A percentile compares a stretch with the other conserved stretches of the same genome.
Conservation (phyloP, 2,888 invertebrate species). For the Orthosia gracilis region DNA sequence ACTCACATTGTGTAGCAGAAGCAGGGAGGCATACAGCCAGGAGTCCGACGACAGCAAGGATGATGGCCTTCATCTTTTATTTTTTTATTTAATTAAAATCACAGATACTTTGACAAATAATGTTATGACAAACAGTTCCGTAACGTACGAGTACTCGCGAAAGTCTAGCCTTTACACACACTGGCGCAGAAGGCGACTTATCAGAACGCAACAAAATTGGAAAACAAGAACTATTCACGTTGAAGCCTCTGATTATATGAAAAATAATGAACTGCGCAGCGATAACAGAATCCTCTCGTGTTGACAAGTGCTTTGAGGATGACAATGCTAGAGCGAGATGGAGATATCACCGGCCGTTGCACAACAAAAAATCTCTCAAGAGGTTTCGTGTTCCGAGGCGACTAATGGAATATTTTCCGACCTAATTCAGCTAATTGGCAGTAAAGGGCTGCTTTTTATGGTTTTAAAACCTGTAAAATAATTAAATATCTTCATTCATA, state of each 20-base stretch:
- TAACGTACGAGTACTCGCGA: conserved; percentile 76
- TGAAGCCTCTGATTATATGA: conserved; percentile 80
- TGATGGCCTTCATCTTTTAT: conserved; percentile 90
- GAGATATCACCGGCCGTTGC: conserved; percentile 69
- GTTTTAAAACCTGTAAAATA: background rate
- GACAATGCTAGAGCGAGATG: conserved; percentile 80
- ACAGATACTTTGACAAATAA: conserved; percentile 88
- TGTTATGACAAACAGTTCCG: conserved; percentile 66
- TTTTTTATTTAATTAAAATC: conserved; percentile 81
- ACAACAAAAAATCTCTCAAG: conserved; percentile 73
- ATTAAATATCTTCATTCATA: background rate
- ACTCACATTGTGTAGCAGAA: conserved; percentile 93
- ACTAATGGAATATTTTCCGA: conserved; percentile 75
- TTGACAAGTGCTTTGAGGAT: conserved; percentile 83
- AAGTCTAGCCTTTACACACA: conserved; percentile 96
- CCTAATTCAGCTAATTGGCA: conserved; percentile 38
- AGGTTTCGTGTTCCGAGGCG: conserved; percentile 88
- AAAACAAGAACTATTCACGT: conserved; percentile 78
- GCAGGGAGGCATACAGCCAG: conserved; percentile 88
- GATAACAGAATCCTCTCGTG: conserved; percentile 85
- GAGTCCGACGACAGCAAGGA: conserved; percentile 87
- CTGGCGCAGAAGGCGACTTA: conserved; percentile 96
- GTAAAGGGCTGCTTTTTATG: conserved; percentile 5
- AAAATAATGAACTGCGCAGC: conserved; percentile 88
- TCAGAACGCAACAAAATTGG: conserved; percentile 79